Conservation (phyloP, 2,888 invertebrate species). For the Therioaphis trifolii region DNA sequence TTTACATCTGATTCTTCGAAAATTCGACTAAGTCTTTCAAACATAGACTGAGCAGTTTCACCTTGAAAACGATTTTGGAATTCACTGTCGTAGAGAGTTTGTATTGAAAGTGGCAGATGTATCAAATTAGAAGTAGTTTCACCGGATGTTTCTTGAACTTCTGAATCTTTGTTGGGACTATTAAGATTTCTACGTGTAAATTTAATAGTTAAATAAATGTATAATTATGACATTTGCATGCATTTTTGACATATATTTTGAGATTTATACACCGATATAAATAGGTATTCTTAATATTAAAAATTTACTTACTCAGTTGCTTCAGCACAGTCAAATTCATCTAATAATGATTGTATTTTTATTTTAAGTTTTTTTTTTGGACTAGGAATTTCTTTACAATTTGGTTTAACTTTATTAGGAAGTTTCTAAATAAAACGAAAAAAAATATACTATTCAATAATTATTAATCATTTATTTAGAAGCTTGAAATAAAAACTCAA, state of each 20-base stretch:
- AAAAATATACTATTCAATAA: background rate
- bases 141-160: conserved; percentile 1
- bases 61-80: conserved; percentile 53
- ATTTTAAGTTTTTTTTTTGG: conserved; percentile 53
- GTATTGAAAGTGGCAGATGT: conserved; percentile 28
- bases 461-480: background rate
- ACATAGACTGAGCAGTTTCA: conserved; percentile 55
- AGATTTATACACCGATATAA: too few species aligned
- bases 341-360: conserved; percentile 53
- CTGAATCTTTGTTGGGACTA: conserved; percentile 1
- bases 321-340: conserved; percentile 54
- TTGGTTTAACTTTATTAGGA: conserved; percentile 40
- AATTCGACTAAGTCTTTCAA: conserved; percentile 51
- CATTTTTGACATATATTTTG: too few species aligned
- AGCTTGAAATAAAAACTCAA: background rate
- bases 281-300: too few species aligned
- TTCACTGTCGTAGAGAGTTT: conserved; percentile 42
- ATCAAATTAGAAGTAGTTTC: conserved; percentile 34
- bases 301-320: conserved; percentile 34
- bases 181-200: background rate
- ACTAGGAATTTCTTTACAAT: conserved; percentile 28
- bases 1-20: conserved; percentile 54
- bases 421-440: conserved; percentile 29
- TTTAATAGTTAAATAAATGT: background rate
- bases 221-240: too few species aligned